A percentile compares a stretch with the other conserved stretches of the same genome.
Evolutionary conservation across 2,113 vertebrate genomes (phyloP).

Genomic region (Ophthalmolycus amberensis): DNA sequence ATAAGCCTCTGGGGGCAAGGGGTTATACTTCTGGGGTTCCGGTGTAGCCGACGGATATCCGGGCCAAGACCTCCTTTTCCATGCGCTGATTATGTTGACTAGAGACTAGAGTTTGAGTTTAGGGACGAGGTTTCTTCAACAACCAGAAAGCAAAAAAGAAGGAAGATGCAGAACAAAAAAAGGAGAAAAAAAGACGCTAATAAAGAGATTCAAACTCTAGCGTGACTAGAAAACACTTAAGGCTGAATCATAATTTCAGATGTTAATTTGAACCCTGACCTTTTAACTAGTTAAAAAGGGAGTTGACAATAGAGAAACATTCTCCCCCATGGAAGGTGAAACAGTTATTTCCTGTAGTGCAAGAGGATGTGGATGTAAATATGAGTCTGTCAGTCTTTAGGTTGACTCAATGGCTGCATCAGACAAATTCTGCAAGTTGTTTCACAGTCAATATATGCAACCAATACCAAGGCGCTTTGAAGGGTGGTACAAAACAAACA

Average conservation of each 20-base stretch:
- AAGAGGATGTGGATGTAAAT: background rate
- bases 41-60: too few relatives aligned
- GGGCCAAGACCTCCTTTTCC: too few relatives aligned
- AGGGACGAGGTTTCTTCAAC: too few relatives aligned
- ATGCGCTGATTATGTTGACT: too few relatives aligned
- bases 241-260: constrained; percentile 8
- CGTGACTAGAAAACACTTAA: background rate
- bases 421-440: background rate
- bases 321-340: background rate
- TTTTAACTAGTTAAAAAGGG: background rate
- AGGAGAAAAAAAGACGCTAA: background rate
- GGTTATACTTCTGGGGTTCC: too few relatives aligned
- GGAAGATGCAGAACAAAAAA: background rate
- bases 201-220: background rate
- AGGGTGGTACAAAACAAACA: background rate
- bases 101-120: too few relatives aligned
- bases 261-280: background rate
- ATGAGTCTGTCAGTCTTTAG: background rate
- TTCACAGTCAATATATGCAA: background rate
- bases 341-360: background rate
- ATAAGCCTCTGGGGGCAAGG: too few relatives aligned
- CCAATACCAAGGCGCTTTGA: background rate
- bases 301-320: background rate
- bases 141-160: constrained; percentile 29
- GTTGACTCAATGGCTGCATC: background rate